A percentile compares a stretch with the other conserved stretches of the same genome.
Conservation (phyloP, 64 coral and sea anemone genomes). For the Montipora foliosa region DNA sequence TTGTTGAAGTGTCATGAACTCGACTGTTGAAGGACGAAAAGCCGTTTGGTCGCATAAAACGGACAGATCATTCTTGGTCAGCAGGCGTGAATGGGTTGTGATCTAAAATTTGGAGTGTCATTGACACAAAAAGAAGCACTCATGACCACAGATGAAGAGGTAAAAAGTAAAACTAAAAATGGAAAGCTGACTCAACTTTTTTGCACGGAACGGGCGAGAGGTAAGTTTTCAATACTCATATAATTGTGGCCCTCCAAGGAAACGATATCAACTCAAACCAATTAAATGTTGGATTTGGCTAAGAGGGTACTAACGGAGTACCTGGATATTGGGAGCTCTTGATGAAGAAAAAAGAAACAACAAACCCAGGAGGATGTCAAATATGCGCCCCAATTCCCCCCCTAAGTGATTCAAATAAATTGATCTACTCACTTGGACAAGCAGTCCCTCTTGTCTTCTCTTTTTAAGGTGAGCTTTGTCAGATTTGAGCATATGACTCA, state of each 20-base stretch:
- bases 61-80: conserved; percentile 64
- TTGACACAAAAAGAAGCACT: background rate
- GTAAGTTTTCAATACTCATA: no score
- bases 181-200: no score
- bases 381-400: no score
- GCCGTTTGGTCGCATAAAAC: conserved; percentile 37
- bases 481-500: conserved; percentile 34
- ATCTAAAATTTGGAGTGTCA: conserved; percentile 11
- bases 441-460: conserved; percentile 40
- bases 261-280: no score
- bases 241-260: no score
- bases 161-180: background rate
- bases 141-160: background rate
- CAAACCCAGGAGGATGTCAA: no score
- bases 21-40: conserved; percentile 27
- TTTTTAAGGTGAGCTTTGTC: background rate
- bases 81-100: conserved; percentile 75
- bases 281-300: no score
- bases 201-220: no score
- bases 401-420: no score
- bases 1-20: conserved; percentile 74
- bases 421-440: conserved; percentile 53
- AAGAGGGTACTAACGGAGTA: no score
- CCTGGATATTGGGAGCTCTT: no score
- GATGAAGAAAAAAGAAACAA: no score